These are phyloP conservation scores for Pleuronectes platessa DNA, from an alignment of 2,113 vertebrate species.

Conservation along the genomic window DNA sequence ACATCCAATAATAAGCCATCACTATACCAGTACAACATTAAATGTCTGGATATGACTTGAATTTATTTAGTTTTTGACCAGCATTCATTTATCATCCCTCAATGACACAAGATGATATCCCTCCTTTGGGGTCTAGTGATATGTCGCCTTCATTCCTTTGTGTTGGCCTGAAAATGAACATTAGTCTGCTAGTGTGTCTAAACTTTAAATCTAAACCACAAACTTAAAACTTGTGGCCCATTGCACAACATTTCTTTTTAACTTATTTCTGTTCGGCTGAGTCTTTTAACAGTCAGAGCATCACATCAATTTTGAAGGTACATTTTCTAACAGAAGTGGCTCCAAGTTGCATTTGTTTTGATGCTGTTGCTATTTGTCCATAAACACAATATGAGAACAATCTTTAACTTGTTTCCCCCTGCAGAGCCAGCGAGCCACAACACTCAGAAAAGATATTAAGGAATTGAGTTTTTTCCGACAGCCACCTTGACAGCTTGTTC, in stretches of 20 bases:
- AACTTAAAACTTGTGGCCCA: not conserved
- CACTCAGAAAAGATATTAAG: conserved; percentile 25
- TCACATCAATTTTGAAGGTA: conserved; percentile 47
- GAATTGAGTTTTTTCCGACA: conserved; percentile 29
- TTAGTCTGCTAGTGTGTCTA: not conserved
- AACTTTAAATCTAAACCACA: not conserved
- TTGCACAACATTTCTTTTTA: conserved; percentile 12
- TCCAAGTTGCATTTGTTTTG: conserved; percentile 52
- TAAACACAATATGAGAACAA: conserved; percentile 47
- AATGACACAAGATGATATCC: too few relatives aligned
- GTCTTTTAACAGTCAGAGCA: conserved; percentile 28
- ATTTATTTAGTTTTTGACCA: too few relatives aligned
- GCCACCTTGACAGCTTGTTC: conserved; percentile 34
- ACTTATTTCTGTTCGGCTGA: conserved; percentile 17
- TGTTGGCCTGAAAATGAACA: not conserved
- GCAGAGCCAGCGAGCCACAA: conserved; percentile 25
- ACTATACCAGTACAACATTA: too few relatives aligned
- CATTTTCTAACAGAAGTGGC: conserved; percentile 22
- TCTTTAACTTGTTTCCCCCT: conserved; percentile 25
- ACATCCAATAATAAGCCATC: too few relatives aligned
- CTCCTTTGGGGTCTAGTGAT: too few relatives aligned
- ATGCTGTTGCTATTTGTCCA: conserved; percentile 47
- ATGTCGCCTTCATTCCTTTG: not conserved
- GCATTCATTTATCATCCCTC: too few relatives aligned
- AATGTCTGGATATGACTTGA: too few relatives aligned